Evolutionary conservation across 2,888 invertebrate species (phyloP), one percentile per base, ranked within the genome.

Genomic region (Pristionchus maxplancki): DNA sequence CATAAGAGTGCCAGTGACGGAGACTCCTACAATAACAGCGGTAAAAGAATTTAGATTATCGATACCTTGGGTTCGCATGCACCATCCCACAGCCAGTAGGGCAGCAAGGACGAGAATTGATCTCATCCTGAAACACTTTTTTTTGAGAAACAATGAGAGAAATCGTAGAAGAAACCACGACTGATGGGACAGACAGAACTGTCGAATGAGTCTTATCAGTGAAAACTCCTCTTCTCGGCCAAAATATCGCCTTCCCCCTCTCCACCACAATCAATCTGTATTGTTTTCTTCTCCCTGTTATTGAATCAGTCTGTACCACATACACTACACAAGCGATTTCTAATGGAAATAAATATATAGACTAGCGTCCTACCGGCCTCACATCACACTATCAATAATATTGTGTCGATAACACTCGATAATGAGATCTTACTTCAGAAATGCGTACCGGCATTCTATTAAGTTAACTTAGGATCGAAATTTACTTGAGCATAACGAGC

Each of bases 1-100:
- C 84, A 93, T 89, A 24, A 94, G 90, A 13, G 91, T 90, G 15
- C 94, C 94, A 50, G 82, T 89, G 15, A 88, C 88, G 62, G 88
- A 88, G 37, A 88, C 88, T n/a, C 86, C 67, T 87, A n/a, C 17
- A 85, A 44, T 3, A 6, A 37, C 24, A 11, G n/a, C 9, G 4
- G n/a, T 74, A 28, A 31, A 31, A 58, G 3, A 44, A 20, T 53
- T 4, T 11, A 11, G 0, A 53, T 53, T 5, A n/a, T 28, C 20
- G 15, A 71, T 58, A 87, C 88, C 88, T 62, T 88, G 88, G 28
- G 62, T 81, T 34, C 88, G 34, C 88, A 88, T 88, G 58, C n/a
- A 13, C 31, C 31, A 48, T 62, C 58, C 88, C n/a, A 88, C 81
- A 34, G 58, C 53, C 17, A 88, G 78, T 5, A 37, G 24, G 6